These are phyloP conservation scores for Bombus breviceps DNA, from an alignment of 1,140 invertebrate genomes.

Conservation along the genomic window DNA sequence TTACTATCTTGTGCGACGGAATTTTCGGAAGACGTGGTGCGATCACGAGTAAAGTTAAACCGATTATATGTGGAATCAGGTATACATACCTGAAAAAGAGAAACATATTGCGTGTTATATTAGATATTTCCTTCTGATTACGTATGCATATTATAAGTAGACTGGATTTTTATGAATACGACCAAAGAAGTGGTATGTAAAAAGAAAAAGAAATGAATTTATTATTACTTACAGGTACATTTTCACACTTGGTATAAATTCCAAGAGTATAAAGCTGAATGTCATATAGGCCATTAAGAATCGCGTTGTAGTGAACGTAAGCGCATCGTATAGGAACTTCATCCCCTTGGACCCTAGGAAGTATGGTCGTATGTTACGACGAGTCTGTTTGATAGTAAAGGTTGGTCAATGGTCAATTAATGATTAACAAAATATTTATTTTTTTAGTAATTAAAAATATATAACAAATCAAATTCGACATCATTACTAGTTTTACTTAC, in stretches of 20 bases:
- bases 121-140: background rate
- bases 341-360: slow-evolving; percentile 86
- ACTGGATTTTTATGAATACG: background rate
- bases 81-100: slow-evolving; percentile 81
- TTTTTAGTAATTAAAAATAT: too few species aligned
- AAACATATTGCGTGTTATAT: background rate
- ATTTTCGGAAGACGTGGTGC: slow-evolving; percentile 78
- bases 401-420: background rate
- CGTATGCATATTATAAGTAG: background rate
- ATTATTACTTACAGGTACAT: slow-evolving; percentile 86
- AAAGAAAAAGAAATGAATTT: background rate
- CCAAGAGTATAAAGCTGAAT: slow-evolving; percentile 94
- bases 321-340: slow-evolving; percentile 89
- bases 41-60: slow-evolving; percentile 82
- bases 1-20: slow-evolving; percentile 3
- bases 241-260: slow-evolving; percentile 87
- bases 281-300: slow-evolving; percentile 93
- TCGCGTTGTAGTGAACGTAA: slow-evolving; percentile 91
- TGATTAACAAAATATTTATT: background rate
- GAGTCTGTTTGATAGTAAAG: slow-evolving; percentile 81
- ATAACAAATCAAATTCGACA: background rate
- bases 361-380: slow-evolving; percentile 88
- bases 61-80: slow-evolving; percentile 85
- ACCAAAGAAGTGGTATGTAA: background rate
- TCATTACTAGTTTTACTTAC: slow-evolving; percentile 82